Base-by-base conservation (phyloP, 2,888 invertebrate genomes). In the Dolichopus griseipennis region DNA sequence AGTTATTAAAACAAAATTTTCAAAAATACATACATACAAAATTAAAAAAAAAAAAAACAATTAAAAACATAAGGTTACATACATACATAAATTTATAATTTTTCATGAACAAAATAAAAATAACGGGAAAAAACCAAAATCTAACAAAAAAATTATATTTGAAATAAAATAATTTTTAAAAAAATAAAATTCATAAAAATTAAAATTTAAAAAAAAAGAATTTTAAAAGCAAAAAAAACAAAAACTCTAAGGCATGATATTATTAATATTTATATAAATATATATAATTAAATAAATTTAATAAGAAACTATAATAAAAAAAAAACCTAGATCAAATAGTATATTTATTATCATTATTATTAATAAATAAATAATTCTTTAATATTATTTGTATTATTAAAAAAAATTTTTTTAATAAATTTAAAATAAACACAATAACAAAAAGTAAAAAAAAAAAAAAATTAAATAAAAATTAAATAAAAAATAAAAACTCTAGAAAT, bases 1-100 rank as follows among this genome's bases (percentile, higher is more conserved):
- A 79, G 80, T 74, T 81, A 80, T 73, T 81, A 75, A 77, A 43
- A 80, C 72, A 81, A 75, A 77, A 52, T 18, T 18, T 52, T 12
- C 52, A 52, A 4, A 43, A 52, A 52, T 52, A 52, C 15, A 18
- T 10, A 52, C 15, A 52, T 52, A 52, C 27, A 27, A 27, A n/a
- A 27, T 5, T 4, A 27, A 27, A 27, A 4, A 27, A 27, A 27
- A 27, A 37, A 2, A 37, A 12, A 37, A 37, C 4, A 37, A 8
- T 10, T 12, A 37, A 37, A 37, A 37, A 37, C 8, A 37, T 37
- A 37, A 10, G 12, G 12, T 37, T 37, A 37, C 12, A 37, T 37
- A 10, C 12, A 37, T 12, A 37, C 12, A 37, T 37, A 37, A 37
- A 37, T 10, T 37, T 8, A 37, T 52, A 18, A 52, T 18, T 18